Percentiles rank a stretch among this genome's conserved stretches.
These are phyloP conservation scores for Nasonia longicornis DNA, from an alignment of 1,140 invertebrate genomes.

Conservation along the genomic window DNA sequence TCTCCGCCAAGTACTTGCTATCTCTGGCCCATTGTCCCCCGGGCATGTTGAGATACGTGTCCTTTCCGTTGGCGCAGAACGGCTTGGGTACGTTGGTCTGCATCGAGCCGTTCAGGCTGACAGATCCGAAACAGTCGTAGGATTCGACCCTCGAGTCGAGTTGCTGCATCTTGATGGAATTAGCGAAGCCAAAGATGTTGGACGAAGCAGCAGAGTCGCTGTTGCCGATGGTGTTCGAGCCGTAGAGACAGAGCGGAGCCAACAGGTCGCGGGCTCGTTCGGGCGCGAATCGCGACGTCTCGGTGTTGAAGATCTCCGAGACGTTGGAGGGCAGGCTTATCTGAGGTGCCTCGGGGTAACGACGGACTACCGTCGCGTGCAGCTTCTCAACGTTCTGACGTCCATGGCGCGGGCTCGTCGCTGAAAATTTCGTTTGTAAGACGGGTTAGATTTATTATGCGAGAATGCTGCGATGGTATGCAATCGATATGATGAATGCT, in stretches of 20 bases:
- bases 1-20: constrained; percentile 77
- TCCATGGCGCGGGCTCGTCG: background rate
- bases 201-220: background rate
- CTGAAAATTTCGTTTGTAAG: background rate
- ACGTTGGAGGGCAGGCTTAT: constrained; percentile 68
- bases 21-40: constrained; percentile 78
- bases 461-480: background rate
- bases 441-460: background rate
- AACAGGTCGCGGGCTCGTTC: constrained; percentile 73
- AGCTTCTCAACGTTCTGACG: constrained; percentile 22
- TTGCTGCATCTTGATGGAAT: background rate
- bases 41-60: constrained; percentile 79
- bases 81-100: constrained; percentile 81
- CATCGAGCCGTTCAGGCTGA: constrained; percentile 78
- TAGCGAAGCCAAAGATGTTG: background rate
- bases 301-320: constrained; percentile 60
- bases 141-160: constrained; percentile 73
- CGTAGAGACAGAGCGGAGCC: constrained; percentile 70
- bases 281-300: constrained; percentile 75
- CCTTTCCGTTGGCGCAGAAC: constrained; percentile 72
- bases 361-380: constrained; percentile 52
- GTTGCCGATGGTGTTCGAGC: constrained; percentile 25
- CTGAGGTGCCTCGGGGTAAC: constrained; percentile 58
- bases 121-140: constrained; percentile 77
- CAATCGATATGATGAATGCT: too few relatives aligned